Base-by-base conservation (phyloP, 2,888 invertebrate genomes). In the Athrips mouffetella region DNA sequence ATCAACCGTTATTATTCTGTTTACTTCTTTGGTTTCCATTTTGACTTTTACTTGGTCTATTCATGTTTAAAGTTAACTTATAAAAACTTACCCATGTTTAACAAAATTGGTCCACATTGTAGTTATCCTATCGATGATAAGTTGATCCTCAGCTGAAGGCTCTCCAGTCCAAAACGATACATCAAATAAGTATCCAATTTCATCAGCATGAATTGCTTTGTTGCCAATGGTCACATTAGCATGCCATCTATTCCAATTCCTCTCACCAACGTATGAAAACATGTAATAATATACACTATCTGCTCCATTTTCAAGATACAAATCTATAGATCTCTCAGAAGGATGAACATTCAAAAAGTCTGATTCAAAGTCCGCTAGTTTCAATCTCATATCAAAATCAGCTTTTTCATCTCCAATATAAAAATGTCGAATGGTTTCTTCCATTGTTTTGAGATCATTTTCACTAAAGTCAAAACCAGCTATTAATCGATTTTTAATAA, bases 161-260 rank as follows among this genome's bases (percentile, higher is more conserved):
- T 46, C 51, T 2, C 56, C 54, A 2, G 58, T 45, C 8, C 59
- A 41, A 2, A 25, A 23, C 0, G 8, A 7, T 7, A 18, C 16
- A 25, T 68, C 68, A 45, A 80, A 83, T 31, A 85, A 45, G 51
- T 82, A 85, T 1, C 63, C 58, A 0, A 73, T 11, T 6, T 85
- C 83, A 50, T 82, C 82, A 1, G 55, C 62, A 51, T 84, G 83
- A 0, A 55, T 33, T 0, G 75, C 78, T 1, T 63, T 64, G 1
- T 63, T 64, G 1, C 53, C 58, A 8, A 53, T 33, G 2, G 60
- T 27, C 0, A 69, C 42, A 16, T 67, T 75, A n/a, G 15, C 4
- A 2, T 18, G 27, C 0, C 33, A 41, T 53, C 64, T 70, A 0
- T 49, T 30, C 13, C 51, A 55, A 54, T 70, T 78, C 45, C 67